Evolutionary conservation across 2,888 invertebrate genomes (phyloP), one percentile per base, ranked within the genome.

Genomic region (Cantharis flavilabris): DNA sequence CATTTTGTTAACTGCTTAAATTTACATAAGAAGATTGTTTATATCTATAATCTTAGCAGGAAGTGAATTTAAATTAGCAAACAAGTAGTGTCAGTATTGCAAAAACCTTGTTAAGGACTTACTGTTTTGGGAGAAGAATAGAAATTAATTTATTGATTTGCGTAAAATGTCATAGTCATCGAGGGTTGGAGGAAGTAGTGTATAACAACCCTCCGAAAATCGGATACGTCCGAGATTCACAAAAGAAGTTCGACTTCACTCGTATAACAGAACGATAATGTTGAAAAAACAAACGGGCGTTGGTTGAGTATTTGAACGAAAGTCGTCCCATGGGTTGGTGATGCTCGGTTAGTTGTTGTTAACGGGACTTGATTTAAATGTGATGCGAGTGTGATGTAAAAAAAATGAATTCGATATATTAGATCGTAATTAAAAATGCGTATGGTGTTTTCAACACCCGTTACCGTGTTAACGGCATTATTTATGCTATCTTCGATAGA

Each of bases 231-330:
- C 67, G 72, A n/a, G 20, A 16, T 23, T 23, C 20, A 18, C 67
- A 73, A 30, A 73, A 26, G 11, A 11, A 65, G 72, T 30, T 73
- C 72, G 72, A 69, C 67, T 73, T 33, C 67, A 62, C 67, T 73
- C 72, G 72, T 69, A 71, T 16, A 62, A 62, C n/a, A 16, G 71
- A 23, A 20, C 72, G 30, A 72, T 64, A 73, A 69, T 73, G 62
- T 26, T 23, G 67, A 16, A 73, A 73, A 16, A 20, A 72, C 23
- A 23, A 69, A 33, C 72, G 72, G 72, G 72, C 72, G 72, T 73
- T 73, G 72, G 67, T 73, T 65, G 23, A 67, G 16, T 13, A 33
- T 16, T 28, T 63, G 30, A 71, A 64, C 71, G 71, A 71, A 26
- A 26, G 62, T 64, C 71, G 62, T n/a, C 30, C 16, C 30, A 30